A percentile compares a stretch with the other conserved stretches of the same genome.
Evolutionary conservation across 1,140 invertebrate species (phyloP).

Genomic region (Pogonomyrmex californicus): DNA sequence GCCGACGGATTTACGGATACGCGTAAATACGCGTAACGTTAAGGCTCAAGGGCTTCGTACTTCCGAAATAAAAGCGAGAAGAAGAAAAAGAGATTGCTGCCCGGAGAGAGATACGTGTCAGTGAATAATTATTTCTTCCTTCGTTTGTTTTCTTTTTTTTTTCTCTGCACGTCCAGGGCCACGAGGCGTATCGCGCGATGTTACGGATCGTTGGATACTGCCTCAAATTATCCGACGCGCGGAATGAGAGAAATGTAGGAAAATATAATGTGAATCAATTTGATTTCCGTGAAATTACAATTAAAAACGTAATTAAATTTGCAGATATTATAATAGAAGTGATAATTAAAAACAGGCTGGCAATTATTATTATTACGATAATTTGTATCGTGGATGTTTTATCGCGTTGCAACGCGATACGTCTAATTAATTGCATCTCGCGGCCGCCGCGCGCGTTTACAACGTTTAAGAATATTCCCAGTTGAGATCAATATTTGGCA

Average conservation of each 20-base stretch:
- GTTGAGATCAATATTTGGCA: slow-evolving; percentile 41
- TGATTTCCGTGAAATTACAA: slow-evolving; percentile 33
- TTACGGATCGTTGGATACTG: neutral
- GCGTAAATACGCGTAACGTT: slow-evolving; percentile 22
- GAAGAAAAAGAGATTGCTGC: neutral
- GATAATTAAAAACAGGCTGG: slow-evolving; percentile 40
- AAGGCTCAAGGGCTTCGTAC: slow-evolving; percentile 23
- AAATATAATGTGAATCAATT: slow-evolving; percentile 1
- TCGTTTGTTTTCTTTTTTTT: neutral
- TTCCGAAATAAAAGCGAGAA: slow-evolving; percentile 22
- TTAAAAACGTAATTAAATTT: slow-evolving; percentile 33
- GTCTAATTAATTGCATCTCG: slow-evolving; percentile 35
- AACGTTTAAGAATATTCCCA: slow-evolving; percentile 5
- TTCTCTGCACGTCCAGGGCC: neutral
- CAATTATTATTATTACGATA: slow-evolving; percentile 30
- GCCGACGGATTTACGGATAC: slow-evolving; percentile 34
- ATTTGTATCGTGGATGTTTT: slow-evolving; percentile 19
- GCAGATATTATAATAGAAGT: slow-evolving; percentile 28
- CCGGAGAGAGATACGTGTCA: slow-evolving; percentile 10
- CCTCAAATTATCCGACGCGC: slow-evolving; percentile 21
- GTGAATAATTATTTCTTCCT: slow-evolving; percentile 42
- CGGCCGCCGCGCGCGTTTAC: neutral
- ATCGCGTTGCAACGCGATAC: too few species aligned
- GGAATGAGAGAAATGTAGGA: neutral
- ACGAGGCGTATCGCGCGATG: slow-evolving; percentile 3